phyloP scores from a whole-genome alignment of 2,113 vertebrate genomes.

The Colinus virginianus region DNA sequence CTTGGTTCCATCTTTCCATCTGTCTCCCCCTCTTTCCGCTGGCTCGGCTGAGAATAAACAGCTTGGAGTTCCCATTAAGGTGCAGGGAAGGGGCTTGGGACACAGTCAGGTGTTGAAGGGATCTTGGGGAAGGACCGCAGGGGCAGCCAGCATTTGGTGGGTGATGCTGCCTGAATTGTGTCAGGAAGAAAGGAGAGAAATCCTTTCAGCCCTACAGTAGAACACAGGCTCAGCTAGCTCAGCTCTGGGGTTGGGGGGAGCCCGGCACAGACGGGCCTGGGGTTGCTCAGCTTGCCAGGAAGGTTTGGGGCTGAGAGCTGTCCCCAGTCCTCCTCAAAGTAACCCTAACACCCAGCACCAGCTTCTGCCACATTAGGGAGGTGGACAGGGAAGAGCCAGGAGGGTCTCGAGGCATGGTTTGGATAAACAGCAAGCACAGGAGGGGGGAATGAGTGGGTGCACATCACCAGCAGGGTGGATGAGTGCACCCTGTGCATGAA shows the following conservation, averaged over 20 bases:
- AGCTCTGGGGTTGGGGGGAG: background rate
- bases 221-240: background rate
- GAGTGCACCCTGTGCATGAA: background rate
- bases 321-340: background rate
- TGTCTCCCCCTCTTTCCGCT: background rate
- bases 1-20: background rate
- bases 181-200: background rate
- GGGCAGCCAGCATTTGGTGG: background rate
- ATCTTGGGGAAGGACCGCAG: too few relatives aligned
- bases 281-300: background rate
- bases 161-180: background rate
- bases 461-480: background rate
- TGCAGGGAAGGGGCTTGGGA: background rate
- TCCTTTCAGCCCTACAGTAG: background rate
- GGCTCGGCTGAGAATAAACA: background rate
- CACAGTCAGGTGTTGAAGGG: background rate
- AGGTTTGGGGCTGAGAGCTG: background rate
- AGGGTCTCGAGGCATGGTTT: background rate
- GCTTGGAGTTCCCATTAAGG: background rate
- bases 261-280: too few relatives aligned
- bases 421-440: background rate
- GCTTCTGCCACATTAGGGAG: background rate
- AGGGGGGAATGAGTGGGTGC: fast-evolving
- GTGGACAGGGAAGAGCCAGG: background rate
- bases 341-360: background rate